A percentile compares a stretch with the other conserved stretches of the same genome.
Conservation (phyloP, 2,888 invertebrate genomes). For the Sabatieria punctata region DNA sequence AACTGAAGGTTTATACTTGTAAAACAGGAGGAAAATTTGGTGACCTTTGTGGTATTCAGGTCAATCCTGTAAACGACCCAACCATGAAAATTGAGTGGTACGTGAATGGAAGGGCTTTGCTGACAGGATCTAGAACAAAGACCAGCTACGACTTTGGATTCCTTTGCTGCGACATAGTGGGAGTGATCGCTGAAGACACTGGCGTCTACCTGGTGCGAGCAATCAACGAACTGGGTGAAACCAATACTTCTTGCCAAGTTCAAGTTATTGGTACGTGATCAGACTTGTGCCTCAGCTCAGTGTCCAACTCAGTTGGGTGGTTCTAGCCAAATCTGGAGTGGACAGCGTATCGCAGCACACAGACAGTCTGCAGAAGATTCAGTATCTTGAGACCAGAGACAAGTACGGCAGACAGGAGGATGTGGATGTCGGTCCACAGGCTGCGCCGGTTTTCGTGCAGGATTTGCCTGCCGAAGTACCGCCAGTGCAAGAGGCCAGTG, state of each 20-base stretch:
- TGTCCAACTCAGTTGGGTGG: not conserved
- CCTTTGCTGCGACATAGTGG: conserved; percentile 70
- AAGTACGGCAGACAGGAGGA: not conserved
- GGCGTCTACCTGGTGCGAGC: conserved; percentile 65
- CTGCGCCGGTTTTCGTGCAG: conserved; percentile 18
- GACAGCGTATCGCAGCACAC: conserved; percentile 26
- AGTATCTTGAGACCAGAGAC: conserved; percentile 40
- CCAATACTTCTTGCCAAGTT: conserved; percentile 8
- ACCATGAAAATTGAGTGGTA: conserved; percentile 98
- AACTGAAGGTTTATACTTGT: conserved; percentile 16
- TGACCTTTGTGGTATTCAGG: conserved; percentile 7
- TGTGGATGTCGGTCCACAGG: conserved; percentile 4
- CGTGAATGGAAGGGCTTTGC: conserved; percentile 79
- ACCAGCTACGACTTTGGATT: conserved; percentile 59
- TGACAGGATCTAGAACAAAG: conserved; percentile 32
- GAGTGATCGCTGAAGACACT: conserved; percentile 69
- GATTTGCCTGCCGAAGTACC: conserved; percentile 15
- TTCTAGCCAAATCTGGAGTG: conserved; percentile 21
- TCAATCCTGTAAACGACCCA: conserved; percentile 91
- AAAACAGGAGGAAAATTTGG: too few relatives aligned
- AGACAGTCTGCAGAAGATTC: conserved; percentile 31
- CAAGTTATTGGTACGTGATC: not conserved
- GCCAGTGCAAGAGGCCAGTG: conserved; percentile 30
- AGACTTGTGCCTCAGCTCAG: not conserved
- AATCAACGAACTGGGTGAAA: conserved; percentile 21